Conservation (phyloP, 2,888 invertebrate genomes). For the Sussaba pulchella region DNA sequence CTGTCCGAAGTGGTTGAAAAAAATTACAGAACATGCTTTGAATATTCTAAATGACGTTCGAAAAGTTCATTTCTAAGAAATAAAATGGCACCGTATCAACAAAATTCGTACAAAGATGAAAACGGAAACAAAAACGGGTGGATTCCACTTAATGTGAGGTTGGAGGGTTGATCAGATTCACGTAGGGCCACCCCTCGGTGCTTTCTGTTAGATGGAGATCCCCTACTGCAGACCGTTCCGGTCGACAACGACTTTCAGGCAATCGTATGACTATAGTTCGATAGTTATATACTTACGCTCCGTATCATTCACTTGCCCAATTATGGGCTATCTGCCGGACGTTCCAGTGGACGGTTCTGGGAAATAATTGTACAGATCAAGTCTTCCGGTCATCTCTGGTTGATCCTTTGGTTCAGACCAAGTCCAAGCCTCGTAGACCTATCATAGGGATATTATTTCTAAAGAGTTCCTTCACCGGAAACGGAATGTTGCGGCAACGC, state of each 20-base stretch:
- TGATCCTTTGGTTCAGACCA: slow-evolving; percentile 45
- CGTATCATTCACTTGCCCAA: slow-evolving; percentile 28
- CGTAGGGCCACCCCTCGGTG: no score
- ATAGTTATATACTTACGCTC: slow-evolving; percentile 7
- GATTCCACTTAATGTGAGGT: no score
- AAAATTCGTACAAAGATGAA: no score
- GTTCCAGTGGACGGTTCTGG: slow-evolving; percentile 30
- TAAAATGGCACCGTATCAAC: no score
- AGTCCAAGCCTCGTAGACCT: background rate
- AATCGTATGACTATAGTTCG: slow-evolving; percentile 36
- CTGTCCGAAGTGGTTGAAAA: no score
- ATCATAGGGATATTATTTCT: slow-evolving; percentile 27
- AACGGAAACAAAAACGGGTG: no score
- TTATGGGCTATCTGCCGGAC: slow-evolving; percentile 33
- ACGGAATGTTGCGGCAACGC: slow-evolving; percentile 17
- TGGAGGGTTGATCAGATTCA: no score
- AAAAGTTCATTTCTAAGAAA: no score
- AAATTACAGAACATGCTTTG: no score
- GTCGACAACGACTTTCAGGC: background rate
- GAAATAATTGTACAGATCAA: slow-evolving; percentile 15
- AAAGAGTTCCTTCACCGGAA: slow-evolving; percentile 34
- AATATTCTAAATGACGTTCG: no score
- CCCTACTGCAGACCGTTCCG: background rate
- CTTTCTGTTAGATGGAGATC: no score
- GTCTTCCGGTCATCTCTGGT: slow-evolving; percentile 44